These are phyloP conservation scores for Epistrophe eligans DNA, from an alignment of 2,888 invertebrate species.

Conservation along the genomic window DNA sequence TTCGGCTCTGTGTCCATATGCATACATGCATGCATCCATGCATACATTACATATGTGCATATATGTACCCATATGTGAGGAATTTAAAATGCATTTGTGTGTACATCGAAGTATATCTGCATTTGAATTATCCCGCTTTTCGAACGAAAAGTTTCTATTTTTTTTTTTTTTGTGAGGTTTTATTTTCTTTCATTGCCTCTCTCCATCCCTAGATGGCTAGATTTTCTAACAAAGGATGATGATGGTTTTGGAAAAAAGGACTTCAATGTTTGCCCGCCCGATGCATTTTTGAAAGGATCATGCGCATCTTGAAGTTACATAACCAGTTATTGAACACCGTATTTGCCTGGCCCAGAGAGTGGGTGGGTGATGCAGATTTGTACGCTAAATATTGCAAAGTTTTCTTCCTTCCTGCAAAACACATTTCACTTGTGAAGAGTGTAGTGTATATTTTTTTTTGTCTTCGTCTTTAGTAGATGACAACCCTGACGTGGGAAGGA, in stretches of 20 bases:
- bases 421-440: slow-evolving; percentile 35
- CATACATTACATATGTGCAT: slow-evolving; percentile 10
- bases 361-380: slow-evolving; percentile 64
- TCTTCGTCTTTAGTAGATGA: not conserved
- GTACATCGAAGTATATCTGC: slow-evolving; percentile 16
- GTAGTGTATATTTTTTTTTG: slow-evolving; percentile 34
- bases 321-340: slow-evolving; percentile 61
- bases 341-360: slow-evolving; percentile 15
- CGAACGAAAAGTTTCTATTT: slow-evolving; percentile 18
- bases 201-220: slow-evolving; percentile 7
- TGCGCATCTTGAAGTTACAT: slow-evolving; percentile 72
- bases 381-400: slow-evolving; percentile 56
- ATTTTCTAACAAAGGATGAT: slow-evolving; percentile 50
- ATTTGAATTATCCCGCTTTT: slow-evolving; percentile 67
- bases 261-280: slow-evolving; percentile 63
- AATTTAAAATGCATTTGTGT: slow-evolving; percentile 30
- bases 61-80: not conserved
- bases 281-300: slow-evolving; percentile 70
- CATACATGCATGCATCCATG: not conserved
- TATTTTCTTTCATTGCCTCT: not conserved
- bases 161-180: not conserved
- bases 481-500: not conserved
- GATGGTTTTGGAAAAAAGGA: slow-evolving; percentile 44
- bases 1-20: slow-evolving; percentile 18
- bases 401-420: slow-evolving; percentile 30